Evolutionary conservation across 2,888 invertebrate species (phyloP).

Genomic region (Lasioglossum leucozonium): DNA sequence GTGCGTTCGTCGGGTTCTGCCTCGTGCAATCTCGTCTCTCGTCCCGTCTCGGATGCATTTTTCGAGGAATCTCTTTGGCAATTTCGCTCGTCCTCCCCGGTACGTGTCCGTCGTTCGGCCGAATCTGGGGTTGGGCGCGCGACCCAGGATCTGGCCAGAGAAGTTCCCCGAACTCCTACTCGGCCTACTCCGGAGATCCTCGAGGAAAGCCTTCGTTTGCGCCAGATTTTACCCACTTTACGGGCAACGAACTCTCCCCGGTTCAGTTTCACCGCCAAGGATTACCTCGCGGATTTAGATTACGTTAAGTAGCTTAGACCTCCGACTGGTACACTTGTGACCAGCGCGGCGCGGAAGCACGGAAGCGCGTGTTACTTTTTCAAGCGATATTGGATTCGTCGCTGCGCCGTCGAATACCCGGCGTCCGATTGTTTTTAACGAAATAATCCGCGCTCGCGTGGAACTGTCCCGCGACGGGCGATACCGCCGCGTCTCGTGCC

Average conservation of each 20-base stretch:
- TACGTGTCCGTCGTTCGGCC: not conserved
- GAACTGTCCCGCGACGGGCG: not conserved
- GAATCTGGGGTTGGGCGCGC: not conserved
- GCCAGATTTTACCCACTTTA: slow-evolving; percentile 37
- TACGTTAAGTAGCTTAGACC: slow-evolving; percentile 74
- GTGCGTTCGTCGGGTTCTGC: not conserved
- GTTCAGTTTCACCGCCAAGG: slow-evolving; percentile 71
- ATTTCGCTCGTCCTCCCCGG: not conserved
- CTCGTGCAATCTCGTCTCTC: not conserved
- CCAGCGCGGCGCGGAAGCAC: not conserved
- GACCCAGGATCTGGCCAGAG: too few species aligned
- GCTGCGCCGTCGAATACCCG: not conserved
- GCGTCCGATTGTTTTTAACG: slow-evolving; percentile 17
- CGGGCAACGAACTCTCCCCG: slow-evolving; percentile 68
- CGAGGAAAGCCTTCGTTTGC: not conserved
- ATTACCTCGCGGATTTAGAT: slow-evolving; percentile 75
- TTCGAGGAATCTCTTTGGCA: not conserved
- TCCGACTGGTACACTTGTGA: slow-evolving; percentile 41
- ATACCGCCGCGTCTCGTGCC: not conserved
- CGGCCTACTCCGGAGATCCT: not conserved
- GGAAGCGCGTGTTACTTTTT: slow-evolving; percentile 29
- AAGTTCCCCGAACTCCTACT: too few species aligned
- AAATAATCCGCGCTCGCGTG: slow-evolving; percentile 16
- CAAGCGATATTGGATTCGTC: slow-evolving; percentile 43
- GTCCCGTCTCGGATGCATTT: not conserved